Percentiles rank a stretch among this genome's conserved stretches.
These are phyloP conservation scores for Phallusia fumigata DNA, from an alignment of 23 tunicate genomes.

Conservation along the genomic window DNA sequence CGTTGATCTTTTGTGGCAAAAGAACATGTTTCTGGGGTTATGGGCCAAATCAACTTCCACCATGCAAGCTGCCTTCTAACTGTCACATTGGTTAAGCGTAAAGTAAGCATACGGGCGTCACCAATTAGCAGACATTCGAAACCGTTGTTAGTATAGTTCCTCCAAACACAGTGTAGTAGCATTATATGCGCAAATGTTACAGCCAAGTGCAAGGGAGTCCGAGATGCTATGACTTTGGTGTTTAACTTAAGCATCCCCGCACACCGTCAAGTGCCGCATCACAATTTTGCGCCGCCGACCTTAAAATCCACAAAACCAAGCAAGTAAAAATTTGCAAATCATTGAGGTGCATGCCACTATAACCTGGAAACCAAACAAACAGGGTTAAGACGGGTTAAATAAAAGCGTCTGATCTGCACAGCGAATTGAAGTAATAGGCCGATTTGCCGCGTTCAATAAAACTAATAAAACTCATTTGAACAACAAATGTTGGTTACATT, in stretches of 20 bases:
- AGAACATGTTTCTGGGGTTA: background rate
- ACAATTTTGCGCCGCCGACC: background rate
- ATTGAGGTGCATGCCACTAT: constrained; percentile 6
- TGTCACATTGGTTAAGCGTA: background rate
- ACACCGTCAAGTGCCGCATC: background rate
- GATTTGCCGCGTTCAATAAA: background rate
- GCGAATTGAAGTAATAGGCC: constrained; percentile 7
- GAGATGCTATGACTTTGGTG: background rate
- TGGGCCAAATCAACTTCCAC: no score
- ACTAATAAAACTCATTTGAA: background rate
- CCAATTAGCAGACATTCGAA: background rate
- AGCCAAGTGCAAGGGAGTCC: constrained; percentile 3
- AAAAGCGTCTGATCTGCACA: background rate
- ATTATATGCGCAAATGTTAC: background rate
- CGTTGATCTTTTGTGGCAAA: background rate
- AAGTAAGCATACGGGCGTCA: background rate
- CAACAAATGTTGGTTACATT: background rate
- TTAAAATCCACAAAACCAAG: background rate
- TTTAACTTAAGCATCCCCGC: background rate
- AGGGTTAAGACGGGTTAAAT: background rate
- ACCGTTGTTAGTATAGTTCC: background rate
- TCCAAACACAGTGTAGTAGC: background rate
- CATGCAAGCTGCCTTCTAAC: no score
- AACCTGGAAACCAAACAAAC: background rate
- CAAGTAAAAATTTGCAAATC: background rate